Evolutionary conservation across 2,113 vertebrate species (phyloP).

Genomic region (Casuarius casuarius): DNA sequence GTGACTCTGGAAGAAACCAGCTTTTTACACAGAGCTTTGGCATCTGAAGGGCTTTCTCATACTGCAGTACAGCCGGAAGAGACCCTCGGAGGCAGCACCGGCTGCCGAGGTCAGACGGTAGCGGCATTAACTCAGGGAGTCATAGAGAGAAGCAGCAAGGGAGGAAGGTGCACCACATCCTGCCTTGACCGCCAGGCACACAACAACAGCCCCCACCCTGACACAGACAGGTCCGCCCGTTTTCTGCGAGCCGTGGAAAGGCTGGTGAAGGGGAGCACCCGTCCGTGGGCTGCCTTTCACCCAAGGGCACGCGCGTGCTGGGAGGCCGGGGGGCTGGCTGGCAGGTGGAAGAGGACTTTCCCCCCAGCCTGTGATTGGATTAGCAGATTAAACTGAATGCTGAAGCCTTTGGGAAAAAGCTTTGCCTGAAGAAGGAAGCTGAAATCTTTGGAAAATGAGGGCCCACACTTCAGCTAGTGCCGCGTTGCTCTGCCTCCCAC

Average conservation of each 20-base stretch:
- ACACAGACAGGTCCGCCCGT: rapidly evolving
- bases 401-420: not conserved
- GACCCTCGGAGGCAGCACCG: not conserved
- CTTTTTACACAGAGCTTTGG: not conserved
- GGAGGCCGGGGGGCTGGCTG: not conserved
- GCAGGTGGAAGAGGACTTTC: not conserved
- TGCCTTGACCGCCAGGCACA: not conserved
- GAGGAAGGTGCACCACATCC: not conserved
- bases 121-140: not conserved
- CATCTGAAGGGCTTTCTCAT: not conserved
- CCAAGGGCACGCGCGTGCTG: rapidly evolving
- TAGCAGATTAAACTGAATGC: not conserved
- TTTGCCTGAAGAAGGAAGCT: not conserved
- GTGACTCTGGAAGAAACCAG: not conserved
- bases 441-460: not conserved
- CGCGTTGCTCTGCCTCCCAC: not conserved
- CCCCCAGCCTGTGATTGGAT: not conserved
- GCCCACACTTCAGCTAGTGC: rapidly evolving
- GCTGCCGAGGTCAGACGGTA: not conserved
- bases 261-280: not conserved
- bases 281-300: not conserved
- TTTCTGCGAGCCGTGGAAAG: not conserved
- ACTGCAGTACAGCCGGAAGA: not conserved
- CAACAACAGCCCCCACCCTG: not conserved
- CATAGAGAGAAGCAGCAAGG: not conserved